phyloP scores from a whole-genome alignment of 2,113 vertebrate species.

The Mustela nigripes region DNA sequence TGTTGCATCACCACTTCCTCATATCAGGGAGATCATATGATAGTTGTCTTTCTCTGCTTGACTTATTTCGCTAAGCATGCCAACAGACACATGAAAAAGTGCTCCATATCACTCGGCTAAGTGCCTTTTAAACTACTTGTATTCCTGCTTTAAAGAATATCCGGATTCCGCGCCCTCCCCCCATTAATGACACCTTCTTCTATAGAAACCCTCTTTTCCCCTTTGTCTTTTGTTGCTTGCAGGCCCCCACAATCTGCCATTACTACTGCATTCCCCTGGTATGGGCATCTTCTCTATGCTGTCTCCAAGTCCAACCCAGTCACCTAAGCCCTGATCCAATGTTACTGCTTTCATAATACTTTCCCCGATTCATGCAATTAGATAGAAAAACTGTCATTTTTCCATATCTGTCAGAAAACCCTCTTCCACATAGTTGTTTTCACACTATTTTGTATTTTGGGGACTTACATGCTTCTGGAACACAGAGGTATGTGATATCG shows the following conservation, averaged over 20 bases:
- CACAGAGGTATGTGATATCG: neutral
- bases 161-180: neutral
- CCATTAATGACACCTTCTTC: neutral
- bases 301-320: rapidly evolving
- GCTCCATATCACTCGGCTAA: no score
- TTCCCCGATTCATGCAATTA: neutral
- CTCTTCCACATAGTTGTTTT: neutral
- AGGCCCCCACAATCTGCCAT: neutral
- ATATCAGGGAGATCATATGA: no score
- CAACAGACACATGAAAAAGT: no score
- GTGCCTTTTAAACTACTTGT: neutral
- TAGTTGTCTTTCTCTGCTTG: no score
- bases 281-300: neutral
- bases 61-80: no score
- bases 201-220: neutral
- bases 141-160: neutral
- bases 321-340: neutral
- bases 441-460: neutral
- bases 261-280: neutral
- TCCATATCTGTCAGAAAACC: neutral
- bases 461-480: neutral
- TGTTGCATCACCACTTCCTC: no score
- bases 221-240: neutral
- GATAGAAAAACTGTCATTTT: neutral
- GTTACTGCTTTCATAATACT: neutral